Evolutionary conservation across 2,797 vertebrate genomes (phyloP).

Genomic region (Rhynchonycteris naso): DNA sequence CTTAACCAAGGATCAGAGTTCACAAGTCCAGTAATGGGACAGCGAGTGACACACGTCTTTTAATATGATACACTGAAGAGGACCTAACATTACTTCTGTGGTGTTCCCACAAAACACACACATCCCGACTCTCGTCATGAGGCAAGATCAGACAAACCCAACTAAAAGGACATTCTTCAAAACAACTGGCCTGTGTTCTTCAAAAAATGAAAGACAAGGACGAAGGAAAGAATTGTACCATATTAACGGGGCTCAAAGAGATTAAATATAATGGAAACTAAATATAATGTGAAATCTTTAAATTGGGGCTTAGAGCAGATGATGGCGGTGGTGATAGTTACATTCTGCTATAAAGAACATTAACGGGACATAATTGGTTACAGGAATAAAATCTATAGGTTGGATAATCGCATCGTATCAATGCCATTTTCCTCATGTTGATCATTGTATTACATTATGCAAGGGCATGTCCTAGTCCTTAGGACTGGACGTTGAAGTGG

Average conservation of each 20-base stretch:
- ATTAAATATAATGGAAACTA: neutral
- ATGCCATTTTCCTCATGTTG: neutral
- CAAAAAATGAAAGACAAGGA: neutral
- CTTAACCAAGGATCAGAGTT: rapidly evolving
- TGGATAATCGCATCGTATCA: rapidly evolving
- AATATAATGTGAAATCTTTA: neutral
- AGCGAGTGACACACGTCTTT: rapidly evolving
- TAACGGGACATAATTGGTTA: neutral
- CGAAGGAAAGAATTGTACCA: neutral
- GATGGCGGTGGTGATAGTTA: rapidly evolving
- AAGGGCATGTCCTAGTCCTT: neutral
- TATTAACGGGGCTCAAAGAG: neutral
- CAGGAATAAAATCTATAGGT: neutral
- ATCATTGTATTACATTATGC: neutral
- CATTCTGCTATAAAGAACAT: neutral
- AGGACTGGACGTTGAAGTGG: neutral
- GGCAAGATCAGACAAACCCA: neutral
- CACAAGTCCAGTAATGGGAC: rapidly evolving
- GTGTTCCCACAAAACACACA: neutral
- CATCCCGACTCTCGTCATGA: neutral
- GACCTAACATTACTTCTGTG: neutral
- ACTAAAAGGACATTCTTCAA: neutral
- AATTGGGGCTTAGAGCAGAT: neutral
- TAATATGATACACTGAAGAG: rapidly evolving
- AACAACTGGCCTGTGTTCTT: neutral